Base-by-base conservation (phyloP, 2,113 vertebrate species). In the Centropus unirufus region DNA sequence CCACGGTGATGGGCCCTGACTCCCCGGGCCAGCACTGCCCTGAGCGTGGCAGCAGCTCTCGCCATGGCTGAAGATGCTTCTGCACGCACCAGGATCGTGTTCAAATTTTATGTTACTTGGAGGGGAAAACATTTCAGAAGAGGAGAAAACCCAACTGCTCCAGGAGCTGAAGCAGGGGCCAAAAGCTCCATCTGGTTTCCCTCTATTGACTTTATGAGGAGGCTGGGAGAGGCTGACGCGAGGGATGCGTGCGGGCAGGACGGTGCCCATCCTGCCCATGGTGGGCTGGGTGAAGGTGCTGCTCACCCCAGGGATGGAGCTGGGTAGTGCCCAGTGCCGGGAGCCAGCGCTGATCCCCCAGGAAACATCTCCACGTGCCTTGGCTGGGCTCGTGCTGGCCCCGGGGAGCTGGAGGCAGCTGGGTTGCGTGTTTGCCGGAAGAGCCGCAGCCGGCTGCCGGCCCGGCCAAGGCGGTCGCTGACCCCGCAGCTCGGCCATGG, bases 131-230 rank as follows among this genome's bases (percentile, higher is more conserved):
- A 90, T 87, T 89, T 93, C 34, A 30, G 88, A 95, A 92, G 95
- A 96, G 91, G 96, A 95, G 94, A 92, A 93, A 92, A 96, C 90
- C 89, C 95, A 96, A 94, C 92, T 94, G 81, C 52, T 92, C 34
- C 6, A 6, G 6, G 26, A 91, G 13, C 8, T 52, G 62, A 69
- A 59, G 74, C 11, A 46, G 69, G 40, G 59, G 97, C 97, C 97
- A 96, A 95, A 88, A 83, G 40, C 89, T 75, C 97, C 97, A 97
- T 96, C 98, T 97, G 97, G 72, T 87, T 96, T 95, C 81, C 62
- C 92, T 97, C 82, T 64, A 46, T 75, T 17, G 89, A 42, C 93
- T 77, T 49, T 10, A 9, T 36, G 30, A 62, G 79, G 95, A 95
- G 92, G 92, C 55, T 47, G 85, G 72, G 89, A 85, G 91, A 34